Conservation (phyloP, 1,140 invertebrate genomes). For the Gonioctena quinquepunctata region DNA sequence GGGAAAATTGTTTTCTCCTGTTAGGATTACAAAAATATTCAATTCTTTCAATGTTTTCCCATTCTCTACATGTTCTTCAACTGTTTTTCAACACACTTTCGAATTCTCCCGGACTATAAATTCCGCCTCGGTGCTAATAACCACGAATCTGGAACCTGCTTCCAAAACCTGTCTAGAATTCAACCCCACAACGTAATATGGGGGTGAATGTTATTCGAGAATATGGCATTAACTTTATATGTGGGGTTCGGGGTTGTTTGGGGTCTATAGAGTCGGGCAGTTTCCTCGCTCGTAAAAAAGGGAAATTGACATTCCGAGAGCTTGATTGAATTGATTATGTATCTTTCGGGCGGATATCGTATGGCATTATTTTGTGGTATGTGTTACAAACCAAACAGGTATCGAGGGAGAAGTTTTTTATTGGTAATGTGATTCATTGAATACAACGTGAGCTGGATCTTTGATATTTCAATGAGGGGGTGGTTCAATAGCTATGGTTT, state of each 20-base stretch:
- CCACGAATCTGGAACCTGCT: background rate
- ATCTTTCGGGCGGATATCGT: background rate
- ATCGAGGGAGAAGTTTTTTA: background rate
- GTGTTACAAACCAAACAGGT: background rate
- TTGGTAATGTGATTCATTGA: no score
- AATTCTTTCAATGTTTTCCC: no score
- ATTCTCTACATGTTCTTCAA: no score
- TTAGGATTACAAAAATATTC: no score
- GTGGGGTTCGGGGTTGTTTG: background rate
- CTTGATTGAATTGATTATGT: slow-evolving; percentile 2
- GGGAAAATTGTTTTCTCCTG: no score
- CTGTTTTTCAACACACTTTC: no score
- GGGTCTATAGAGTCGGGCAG: background rate
- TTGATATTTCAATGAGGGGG: no score
- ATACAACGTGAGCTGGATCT: no score
- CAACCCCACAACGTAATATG: background rate
- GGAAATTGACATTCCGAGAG: slow-evolving; percentile 2
- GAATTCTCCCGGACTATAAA: background rate
- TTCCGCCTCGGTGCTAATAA: background rate
- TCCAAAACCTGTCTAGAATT: slow-evolving; percentile 12
- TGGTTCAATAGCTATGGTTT: no score
- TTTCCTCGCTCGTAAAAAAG: background rate
- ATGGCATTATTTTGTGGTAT: background rate
- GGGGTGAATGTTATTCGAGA: background rate
- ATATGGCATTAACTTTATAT: slow-evolving; percentile 7